phyloP scores from a whole-genome alignment of 1,140 invertebrate species.

The Papilio glaucus region DNA sequence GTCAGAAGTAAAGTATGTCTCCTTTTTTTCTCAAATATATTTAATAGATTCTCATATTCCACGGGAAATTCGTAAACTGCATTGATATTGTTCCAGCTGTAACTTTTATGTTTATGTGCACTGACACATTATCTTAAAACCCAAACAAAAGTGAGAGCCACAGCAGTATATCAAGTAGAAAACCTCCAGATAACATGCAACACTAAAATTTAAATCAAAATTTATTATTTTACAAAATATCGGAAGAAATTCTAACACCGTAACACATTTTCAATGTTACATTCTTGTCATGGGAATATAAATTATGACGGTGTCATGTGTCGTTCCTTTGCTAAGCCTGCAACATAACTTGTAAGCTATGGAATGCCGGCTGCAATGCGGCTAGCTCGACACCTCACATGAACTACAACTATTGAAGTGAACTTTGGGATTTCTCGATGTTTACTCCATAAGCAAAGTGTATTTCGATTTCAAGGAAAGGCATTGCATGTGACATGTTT shows the following conservation, averaged over 20 bases:
- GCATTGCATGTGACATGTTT: slow-evolving; percentile 20
- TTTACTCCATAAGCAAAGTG: slow-evolving; percentile 18
- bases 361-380: slow-evolving; percentile 22
- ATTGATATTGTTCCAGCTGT: no score
- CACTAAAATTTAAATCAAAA: neutral
- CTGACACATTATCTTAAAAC: no score
- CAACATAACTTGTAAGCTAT: slow-evolving; percentile 21
- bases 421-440: slow-evolving; percentile 27
- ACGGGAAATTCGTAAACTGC: no score
- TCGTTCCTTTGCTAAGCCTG: slow-evolving; percentile 18
- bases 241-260: slow-evolving; percentile 3
- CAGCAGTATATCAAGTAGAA: no score
- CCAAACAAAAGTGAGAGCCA: no score
- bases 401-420: slow-evolving; percentile 29
- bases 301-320: slow-evolving; percentile 27
- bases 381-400: slow-evolving; percentile 20
- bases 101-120: no score
- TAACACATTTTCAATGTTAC: slow-evolving; percentile 2
- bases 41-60: no score
- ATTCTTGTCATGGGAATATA: neutral
- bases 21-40: no score
- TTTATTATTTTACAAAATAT: neutral
- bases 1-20: no score
- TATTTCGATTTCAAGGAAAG: neutral
- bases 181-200: no score